Conservation (phyloP, 2,113 vertebrate genomes). For the Girardinichthys multiradiatus region DNA sequence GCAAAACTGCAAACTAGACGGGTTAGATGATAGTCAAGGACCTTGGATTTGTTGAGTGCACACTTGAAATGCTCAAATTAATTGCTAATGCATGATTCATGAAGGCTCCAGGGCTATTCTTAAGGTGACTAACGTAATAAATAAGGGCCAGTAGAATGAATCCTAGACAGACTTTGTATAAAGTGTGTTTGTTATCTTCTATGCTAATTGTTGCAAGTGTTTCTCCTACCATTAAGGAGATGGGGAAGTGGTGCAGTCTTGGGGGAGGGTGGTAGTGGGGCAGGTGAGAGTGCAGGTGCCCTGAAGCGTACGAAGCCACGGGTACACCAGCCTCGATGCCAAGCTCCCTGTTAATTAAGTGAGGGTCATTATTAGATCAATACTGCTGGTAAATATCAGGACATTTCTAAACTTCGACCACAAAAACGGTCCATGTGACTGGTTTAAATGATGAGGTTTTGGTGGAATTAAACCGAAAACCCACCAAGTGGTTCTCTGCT, state of each 20-base stretch:
- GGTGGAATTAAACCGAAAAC: conserved; percentile 59
- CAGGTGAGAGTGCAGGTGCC: conserved; percentile 94
- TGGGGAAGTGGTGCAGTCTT: conserved; percentile 95
- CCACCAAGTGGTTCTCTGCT: conserved; percentile 96
- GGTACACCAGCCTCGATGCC: conserved; percentile 96
- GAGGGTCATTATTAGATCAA: background rate
- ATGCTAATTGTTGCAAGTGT: conserved; percentile 64
- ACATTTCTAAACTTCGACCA: background rate
- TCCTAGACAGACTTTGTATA: conserved; percentile 58
- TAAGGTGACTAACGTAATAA: conserved; percentile 71
- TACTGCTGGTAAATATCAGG: background rate
- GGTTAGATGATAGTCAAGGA: conserved; percentile 33
- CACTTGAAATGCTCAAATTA: conserved; percentile 67
- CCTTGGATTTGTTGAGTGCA: conserved; percentile 53
- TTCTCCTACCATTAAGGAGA: conserved; percentile 93
- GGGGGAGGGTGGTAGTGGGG: conserved; percentile 95
- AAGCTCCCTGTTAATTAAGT: conserved; percentile 86
- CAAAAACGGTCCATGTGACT: background rate
- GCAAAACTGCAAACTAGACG: conserved; percentile 16
- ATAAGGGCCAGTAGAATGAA: conserved; percentile 60
- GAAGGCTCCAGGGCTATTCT: conserved; percentile 60
- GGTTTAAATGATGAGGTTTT: conserved; percentile 4
- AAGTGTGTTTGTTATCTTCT: conserved; percentile 55
- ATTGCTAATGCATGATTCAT: conserved; percentile 76
- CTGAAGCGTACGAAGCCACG: conserved; percentile 91